These are phyloP conservation scores for Idaea straminata DNA, from an alignment of 2,888 invertebrate genomes.

Conservation along the genomic window DNA sequence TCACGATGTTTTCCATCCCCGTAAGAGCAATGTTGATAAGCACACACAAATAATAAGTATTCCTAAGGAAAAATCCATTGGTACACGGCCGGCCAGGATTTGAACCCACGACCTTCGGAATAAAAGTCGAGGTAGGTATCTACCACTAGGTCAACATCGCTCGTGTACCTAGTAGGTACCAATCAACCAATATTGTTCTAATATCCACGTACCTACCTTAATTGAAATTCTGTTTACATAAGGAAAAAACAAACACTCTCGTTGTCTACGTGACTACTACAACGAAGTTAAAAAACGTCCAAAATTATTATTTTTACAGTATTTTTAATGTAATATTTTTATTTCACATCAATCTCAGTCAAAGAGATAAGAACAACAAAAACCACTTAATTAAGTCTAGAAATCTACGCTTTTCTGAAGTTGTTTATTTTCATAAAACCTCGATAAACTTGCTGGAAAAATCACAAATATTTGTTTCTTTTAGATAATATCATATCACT, in stretches of 20 bases:
- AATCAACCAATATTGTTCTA: too few species aligned
- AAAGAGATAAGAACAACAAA: not conserved
- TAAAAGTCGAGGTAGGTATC: too few species aligned
- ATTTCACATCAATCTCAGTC: not conserved
- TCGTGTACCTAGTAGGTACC: too few species aligned
- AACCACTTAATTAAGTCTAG: constrained; percentile 1
- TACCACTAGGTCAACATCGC: too few species aligned
- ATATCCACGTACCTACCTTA: too few species aligned
- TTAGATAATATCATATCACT: not conserved
- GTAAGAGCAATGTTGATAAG: too few species aligned
- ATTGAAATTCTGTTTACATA: not conserved
- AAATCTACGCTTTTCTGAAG: not conserved
- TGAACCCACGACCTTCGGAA: too few species aligned
- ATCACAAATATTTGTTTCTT: not conserved
- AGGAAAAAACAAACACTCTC: not conserved
- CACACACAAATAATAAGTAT: too few species aligned
- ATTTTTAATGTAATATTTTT: not conserved
- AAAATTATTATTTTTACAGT: too few species aligned
- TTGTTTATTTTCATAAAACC: not conserved
- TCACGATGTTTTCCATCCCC: too few species aligned
- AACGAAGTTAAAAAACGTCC: not conserved
- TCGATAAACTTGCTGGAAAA: not conserved
- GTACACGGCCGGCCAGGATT: too few species aligned
- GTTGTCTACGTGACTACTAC: not conserved
- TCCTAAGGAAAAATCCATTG: too few species aligned